Percentiles rank a stretch among this genome's conserved stretches.
phyloP scores from a whole-genome alignment of 2,888 invertebrate species.

The Agriopis aurantiaria region DNA sequence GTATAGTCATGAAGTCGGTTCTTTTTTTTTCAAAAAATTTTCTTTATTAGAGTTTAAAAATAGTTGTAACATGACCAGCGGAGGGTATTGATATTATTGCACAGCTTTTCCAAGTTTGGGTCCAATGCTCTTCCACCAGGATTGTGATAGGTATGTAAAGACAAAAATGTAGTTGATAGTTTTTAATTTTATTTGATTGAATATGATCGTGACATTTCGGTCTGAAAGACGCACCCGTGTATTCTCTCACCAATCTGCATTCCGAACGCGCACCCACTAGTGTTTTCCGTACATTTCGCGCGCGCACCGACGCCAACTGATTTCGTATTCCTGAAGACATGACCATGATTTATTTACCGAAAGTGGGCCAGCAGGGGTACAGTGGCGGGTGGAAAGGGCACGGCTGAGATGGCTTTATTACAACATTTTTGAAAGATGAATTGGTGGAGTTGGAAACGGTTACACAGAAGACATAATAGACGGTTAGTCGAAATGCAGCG shows the following conservation, averaged over 20 bases:
- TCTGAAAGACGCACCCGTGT: conserved; percentile 1
- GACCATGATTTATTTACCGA: conserved; percentile 72
- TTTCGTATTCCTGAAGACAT: conserved; percentile 63
- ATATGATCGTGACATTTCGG: conserved; percentile 9
- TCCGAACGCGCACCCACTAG: conserved; percentile 64
- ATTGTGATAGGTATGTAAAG: too few species aligned
- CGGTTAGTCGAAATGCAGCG: too few species aligned
- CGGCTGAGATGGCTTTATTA: not conserved
- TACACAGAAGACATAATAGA: too few species aligned
- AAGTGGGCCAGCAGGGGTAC: conserved; percentile 38
- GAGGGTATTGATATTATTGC: too few species aligned
- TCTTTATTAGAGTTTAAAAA: too few species aligned
- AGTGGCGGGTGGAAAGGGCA: conserved; percentile 9
- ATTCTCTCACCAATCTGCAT: conserved; percentile 62
- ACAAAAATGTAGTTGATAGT: not conserved
- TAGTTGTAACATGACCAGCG: too few species aligned
- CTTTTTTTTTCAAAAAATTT: too few species aligned
- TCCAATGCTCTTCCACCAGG: too few species aligned
- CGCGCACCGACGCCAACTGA: conserved; percentile 56
- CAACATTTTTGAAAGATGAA: not conserved
- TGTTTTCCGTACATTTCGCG: conserved; percentile 78
- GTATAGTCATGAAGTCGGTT: too few species aligned
- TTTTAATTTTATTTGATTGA: not conserved
- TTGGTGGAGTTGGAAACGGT: not conserved
- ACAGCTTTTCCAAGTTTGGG: too few species aligned